These are phyloP conservation scores for Psittacula derbiana DNA, from an alignment of 2,797 vertebrate species.

Conservation along the genomic window DNA sequence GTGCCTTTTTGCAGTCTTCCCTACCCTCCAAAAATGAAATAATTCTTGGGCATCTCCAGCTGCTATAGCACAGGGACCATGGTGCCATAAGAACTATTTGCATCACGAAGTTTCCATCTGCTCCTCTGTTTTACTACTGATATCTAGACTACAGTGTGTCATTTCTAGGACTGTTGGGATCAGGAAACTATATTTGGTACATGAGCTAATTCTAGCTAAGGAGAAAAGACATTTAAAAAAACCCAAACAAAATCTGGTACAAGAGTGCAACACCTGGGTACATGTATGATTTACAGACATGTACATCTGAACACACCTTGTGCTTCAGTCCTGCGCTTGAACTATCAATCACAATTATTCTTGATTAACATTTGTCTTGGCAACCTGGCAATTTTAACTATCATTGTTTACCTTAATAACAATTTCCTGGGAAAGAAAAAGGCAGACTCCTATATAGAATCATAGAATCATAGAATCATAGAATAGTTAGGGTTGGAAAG, in stretches of 20 bases:
- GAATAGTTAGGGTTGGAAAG: too few species aligned
- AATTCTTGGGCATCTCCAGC: conserved; percentile 21
- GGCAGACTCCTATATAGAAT: neutral
- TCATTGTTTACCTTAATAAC: neutral
- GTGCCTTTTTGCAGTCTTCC: conserved; percentile 27
- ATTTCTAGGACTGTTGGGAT: neutral
- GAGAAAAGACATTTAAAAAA: neutral
- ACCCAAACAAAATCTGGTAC: neutral
- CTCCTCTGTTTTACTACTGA: neutral
- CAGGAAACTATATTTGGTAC: neutral
- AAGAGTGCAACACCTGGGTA: neutral
- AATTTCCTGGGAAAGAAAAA: neutral
- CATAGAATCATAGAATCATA: too few species aligned
- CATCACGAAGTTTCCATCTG: conserved; percentile 20
- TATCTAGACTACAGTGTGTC: neutral
- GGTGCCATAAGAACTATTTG: neutral
- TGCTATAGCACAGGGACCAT: neutral
- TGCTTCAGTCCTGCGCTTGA: neutral
- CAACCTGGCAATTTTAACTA: neutral
- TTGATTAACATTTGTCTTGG: neutral
- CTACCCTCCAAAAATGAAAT: conserved; percentile 14
- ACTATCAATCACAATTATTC: neutral
- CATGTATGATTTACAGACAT: neutral
- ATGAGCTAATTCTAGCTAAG: neutral
- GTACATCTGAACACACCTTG: neutral